Conservation (phyloP, 2,888 invertebrate species). For the Leuctra nigra region DNA sequence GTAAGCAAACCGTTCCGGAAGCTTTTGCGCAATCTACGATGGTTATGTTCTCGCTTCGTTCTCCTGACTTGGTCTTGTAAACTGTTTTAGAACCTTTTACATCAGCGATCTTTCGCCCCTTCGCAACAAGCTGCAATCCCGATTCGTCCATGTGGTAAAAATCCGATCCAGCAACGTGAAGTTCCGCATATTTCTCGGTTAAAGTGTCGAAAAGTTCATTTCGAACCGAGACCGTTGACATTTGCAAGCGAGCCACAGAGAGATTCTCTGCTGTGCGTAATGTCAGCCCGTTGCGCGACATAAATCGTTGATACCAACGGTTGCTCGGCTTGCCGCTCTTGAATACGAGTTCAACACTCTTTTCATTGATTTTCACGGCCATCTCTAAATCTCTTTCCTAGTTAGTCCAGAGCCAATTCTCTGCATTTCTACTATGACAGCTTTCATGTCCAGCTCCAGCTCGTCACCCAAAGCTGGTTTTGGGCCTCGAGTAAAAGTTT, state of each 20-base stretch:
- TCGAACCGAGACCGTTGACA: background rate
- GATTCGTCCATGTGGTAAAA: background rate
- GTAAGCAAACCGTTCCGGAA: background rate
- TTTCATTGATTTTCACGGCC: background rate
- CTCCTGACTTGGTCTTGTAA: background rate
- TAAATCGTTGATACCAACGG: background rate
- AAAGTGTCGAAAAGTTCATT: background rate
- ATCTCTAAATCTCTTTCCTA: background rate
- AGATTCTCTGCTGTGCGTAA: background rate
- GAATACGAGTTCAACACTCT: background rate
- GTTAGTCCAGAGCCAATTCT: too few relatives aligned
- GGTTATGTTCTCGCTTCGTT: background rate
- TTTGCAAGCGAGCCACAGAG: background rate
- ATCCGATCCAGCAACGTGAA: background rate
- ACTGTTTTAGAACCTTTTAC: background rate
- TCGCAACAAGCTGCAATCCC: background rate
- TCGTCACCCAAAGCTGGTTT: too few relatives aligned
- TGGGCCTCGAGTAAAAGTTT: background rate
- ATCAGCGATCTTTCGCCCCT: background rate
- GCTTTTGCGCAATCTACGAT: background rate
- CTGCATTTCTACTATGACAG: too few relatives aligned
- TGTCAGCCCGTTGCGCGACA: background rate
- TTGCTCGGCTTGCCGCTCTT: background rate
- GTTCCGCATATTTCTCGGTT: background rate
- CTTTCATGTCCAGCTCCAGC: too few relatives aligned